Percentiles rank a stretch among this genome's conserved stretches.
These are phyloP conservation scores for Alaudala cheleensis DNA, from an alignment of 2,113 vertebrate genomes.

Conservation along the genomic window DNA sequence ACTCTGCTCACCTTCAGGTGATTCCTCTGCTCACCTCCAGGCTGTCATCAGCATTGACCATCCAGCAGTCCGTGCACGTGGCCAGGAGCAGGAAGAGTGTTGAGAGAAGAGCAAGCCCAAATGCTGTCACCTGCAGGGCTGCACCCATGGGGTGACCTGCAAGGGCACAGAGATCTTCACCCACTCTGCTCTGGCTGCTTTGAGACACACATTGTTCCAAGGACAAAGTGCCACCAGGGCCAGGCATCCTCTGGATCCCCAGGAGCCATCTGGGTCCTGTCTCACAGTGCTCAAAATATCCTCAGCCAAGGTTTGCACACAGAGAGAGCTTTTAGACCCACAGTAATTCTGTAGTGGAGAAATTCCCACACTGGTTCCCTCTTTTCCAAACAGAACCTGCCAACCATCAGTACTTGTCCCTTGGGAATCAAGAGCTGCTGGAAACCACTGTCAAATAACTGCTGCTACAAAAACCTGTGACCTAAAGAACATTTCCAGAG, in stretches of 20 bases:
- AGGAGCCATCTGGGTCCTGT: background rate
- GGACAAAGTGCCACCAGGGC: background rate
- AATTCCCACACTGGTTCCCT: rapidly evolving
- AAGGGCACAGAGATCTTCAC: background rate
- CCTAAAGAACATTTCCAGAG: background rate
- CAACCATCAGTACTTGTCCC: background rate
- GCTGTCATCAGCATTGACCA: slow-evolving; percentile 77
- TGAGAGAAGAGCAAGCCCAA: slow-evolving; percentile 60
- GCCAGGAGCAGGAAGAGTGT: slow-evolving; percentile 71
- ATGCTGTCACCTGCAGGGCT: slow-evolving; percentile 50
- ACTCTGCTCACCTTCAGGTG: background rate
- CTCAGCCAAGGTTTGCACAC: background rate
- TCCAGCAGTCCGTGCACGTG: slow-evolving; percentile 78
- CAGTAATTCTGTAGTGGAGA: background rate
- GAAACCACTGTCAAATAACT: background rate
- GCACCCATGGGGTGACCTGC: slow-evolving; percentile 52
- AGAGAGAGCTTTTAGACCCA: too few relatives aligned
- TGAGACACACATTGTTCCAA: background rate
- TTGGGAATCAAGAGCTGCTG: background rate
- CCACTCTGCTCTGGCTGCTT: background rate
- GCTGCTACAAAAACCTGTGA: background rate
- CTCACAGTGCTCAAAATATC: background rate
- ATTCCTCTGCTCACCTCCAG: slow-evolving; percentile 69
- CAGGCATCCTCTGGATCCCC: background rate
- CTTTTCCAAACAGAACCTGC: background rate